phyloP scores from a whole-genome alignment of 2,888 invertebrate species.

The Nomada lathburiana region DNA sequence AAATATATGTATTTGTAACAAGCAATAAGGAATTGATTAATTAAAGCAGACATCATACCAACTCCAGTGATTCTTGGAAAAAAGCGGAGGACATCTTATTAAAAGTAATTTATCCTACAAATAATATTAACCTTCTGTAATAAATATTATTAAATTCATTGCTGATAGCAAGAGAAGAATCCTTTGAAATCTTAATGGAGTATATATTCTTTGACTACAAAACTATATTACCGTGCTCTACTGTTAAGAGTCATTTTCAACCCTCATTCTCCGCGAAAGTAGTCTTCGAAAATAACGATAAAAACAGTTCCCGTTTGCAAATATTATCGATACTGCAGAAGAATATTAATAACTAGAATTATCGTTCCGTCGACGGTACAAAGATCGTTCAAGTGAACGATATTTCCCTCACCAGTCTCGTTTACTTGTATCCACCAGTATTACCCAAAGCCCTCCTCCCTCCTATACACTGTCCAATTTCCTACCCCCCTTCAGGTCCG shows the following conservation, averaged over 20 bases:
- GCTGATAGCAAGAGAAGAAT: too few relatives aligned
- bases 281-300: neutral
- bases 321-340: neutral
- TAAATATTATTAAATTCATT: too few relatives aligned
- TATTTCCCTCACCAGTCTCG: constrained; percentile 13
- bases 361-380: constrained; percentile 16
- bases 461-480: constrained; percentile 25
- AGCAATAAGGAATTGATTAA: too few relatives aligned
- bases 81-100: too few relatives aligned
- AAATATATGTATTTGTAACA: neutral
- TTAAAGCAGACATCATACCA: too few relatives aligned
- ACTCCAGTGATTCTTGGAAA: too few relatives aligned
- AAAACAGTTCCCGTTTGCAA: neutral
- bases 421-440: constrained; percentile 27
- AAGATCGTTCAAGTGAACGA: constrained; percentile 24
- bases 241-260: too few relatives aligned
- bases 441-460: constrained; percentile 13
- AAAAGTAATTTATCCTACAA: too few relatives aligned
- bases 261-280: neutral
- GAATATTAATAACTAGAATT: constrained; percentile 24
- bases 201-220: too few relatives aligned
- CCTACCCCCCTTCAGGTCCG: constrained; percentile 17
- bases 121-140: neutral
- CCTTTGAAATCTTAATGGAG: too few relatives aligned
- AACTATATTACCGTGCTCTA: too few relatives aligned